Evolutionary conservation across 2,888 invertebrate species (phyloP).

Genomic region (Hyalella azteca): DNA sequence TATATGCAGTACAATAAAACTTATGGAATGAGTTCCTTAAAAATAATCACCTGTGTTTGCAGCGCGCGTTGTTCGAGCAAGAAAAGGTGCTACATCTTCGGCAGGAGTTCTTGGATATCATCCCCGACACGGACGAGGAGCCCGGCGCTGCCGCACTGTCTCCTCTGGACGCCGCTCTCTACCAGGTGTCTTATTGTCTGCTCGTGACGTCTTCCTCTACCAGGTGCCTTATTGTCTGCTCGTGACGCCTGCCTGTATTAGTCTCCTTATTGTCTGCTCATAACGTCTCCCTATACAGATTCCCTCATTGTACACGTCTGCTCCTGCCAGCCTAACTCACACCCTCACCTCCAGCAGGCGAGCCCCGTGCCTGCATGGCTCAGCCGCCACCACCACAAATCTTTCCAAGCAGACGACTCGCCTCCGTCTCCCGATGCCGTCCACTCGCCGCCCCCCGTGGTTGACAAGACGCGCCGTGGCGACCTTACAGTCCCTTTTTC

Average conservation of each 20-base stretch:
- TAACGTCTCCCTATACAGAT: neutral
- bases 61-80: constrained; percentile 54
- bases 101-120: constrained; percentile 51
- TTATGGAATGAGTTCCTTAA: too few relatives aligned
- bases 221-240: neutral
- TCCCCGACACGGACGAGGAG: constrained; percentile 24
- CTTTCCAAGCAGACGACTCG: too few relatives aligned
- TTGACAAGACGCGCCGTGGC: too few relatives aligned
- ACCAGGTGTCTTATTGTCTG: neutral
- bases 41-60: neutral
- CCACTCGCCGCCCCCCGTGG: neutral
- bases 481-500: neutral
- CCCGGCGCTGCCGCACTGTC: neutral
- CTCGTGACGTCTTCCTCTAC: neutral
- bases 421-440: neutral
- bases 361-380: constrained; percentile 34
- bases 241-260: neutral
- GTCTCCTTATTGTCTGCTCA: neutral
- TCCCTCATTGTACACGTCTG: neutral
- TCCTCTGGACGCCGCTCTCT: neutral
- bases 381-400: neutral
- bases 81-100: constrained; percentile 53
- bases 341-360: neutral
- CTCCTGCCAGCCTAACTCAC: neutral
- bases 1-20: too few relatives aligned